Conservation (phyloP, 2,888 invertebrate genomes). For the Orthonychiurus folsomi region DNA sequence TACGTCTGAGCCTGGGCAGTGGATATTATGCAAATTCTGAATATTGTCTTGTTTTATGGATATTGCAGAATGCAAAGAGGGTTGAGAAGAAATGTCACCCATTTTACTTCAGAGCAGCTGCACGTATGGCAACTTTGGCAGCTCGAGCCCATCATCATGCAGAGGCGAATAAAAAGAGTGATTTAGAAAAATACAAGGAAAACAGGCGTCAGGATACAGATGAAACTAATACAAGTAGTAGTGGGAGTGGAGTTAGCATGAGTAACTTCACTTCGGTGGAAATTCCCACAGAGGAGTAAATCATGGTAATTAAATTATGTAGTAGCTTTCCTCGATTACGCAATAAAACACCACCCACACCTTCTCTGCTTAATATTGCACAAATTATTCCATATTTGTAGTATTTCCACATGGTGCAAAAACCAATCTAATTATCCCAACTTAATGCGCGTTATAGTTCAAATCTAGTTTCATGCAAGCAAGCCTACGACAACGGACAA, state of each 20-base stretch:
- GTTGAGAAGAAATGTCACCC: conserved; percentile 26
- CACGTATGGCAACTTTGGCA: conserved; percentile 37
- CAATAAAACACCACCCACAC: too few species aligned
- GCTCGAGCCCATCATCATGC: conserved; percentile 21
- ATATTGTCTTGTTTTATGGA: conserved; percentile 4
- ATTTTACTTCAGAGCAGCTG: conserved; percentile 35
- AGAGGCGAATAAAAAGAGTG: neutral
- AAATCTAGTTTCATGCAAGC: too few species aligned
- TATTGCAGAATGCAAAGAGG: conserved; percentile 28
- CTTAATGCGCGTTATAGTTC: too few species aligned
- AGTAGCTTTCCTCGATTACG: too few species aligned
- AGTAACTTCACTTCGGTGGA: too few species aligned
- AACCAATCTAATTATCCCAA: too few species aligned
- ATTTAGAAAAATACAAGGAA: neutral
- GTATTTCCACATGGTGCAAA: too few species aligned
- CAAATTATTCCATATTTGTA: too few species aligned
- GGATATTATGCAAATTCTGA: neutral
- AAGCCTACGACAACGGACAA: too few species aligned
- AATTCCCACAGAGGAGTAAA: neutral
- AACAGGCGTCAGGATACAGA: neutral
- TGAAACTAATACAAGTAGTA: neutral
- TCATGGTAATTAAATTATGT: too few species aligned
- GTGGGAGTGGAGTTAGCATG: neutral
- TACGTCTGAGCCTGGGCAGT: too few species aligned
- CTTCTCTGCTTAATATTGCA: too few species aligned